A percentile compares a stretch with the other conserved stretches of the same genome.
Conservation (phyloP, 1,140 invertebrate genomes). For the Listronotus bonariensis region DNA sequence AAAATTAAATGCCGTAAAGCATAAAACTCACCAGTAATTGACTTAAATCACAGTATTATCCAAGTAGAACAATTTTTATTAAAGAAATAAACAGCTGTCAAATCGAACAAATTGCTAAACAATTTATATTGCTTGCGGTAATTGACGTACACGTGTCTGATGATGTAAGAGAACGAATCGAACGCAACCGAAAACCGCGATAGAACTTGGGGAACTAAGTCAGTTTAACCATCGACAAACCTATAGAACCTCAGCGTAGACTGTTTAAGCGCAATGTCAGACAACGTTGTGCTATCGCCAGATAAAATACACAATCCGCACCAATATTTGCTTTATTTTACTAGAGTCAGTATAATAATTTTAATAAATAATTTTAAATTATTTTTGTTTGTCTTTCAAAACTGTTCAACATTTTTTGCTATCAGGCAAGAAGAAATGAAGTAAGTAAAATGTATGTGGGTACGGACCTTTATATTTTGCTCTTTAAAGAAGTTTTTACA, state of each 20-base stretch:
- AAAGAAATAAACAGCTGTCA: constrained; percentile 8
- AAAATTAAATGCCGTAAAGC: constrained; percentile 2
- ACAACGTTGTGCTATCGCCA: constrained; percentile 13
- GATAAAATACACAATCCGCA: background rate
- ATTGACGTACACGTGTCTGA: constrained; percentile 13
- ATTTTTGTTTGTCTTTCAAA: no score
- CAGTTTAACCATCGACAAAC: constrained; percentile 8
- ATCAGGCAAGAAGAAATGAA: no score
- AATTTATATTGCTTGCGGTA: constrained; percentile 6
- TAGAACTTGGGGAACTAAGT: constrained; percentile 12
- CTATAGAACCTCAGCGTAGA: constrained; percentile 11
- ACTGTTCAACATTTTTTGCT: no score
- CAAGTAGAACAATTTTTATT: background rate
- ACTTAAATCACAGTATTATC: background rate
- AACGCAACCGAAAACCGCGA: background rate
- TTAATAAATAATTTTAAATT: no score
- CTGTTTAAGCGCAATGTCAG: constrained; percentile 19
- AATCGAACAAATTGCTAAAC: constrained; percentile 1
- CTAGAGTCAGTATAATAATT: no score
- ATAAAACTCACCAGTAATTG: background rate
- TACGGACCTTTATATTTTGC: no score
- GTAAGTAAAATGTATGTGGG: no score
- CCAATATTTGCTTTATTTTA: background rate
- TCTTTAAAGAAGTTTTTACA: no score
- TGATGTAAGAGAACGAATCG: constrained; percentile 4